A percentile compares a stretch with the other conserved stretches of the same genome.
Evolutionary conservation across 2,113 vertebrate genomes (phyloP).

Genomic region (Paralichthys olivaceus): DNA sequence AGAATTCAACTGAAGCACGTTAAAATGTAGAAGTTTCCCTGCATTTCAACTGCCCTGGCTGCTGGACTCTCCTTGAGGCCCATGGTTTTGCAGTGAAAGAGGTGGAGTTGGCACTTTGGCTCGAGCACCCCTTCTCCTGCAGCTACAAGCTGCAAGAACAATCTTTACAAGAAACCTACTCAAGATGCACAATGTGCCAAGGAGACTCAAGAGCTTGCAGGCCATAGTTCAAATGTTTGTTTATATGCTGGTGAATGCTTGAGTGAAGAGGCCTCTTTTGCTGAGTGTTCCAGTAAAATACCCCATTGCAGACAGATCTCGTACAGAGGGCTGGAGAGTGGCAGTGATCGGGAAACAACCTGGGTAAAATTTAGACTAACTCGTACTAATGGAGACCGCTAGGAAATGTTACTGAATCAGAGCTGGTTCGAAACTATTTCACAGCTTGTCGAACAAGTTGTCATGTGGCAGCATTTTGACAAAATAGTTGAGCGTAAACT

Average conservation of each 20-base stretch:
- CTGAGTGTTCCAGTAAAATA: slow-evolving; percentile 33
- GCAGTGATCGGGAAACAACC: slow-evolving; percentile 14
- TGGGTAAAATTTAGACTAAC: no score
- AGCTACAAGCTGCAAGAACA: slow-evolving; percentile 20
- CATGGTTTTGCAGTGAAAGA: neutral
- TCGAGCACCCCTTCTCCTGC: slow-evolving; percentile 7
- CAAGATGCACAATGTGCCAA: slow-evolving; percentile 4
- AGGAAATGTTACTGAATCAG: no score
- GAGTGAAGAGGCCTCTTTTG: slow-evolving; percentile 14
- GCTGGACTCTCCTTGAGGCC: neutral
- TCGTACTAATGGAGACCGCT: no score
- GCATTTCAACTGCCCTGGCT: neutral
- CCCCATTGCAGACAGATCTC: slow-evolving; percentile 29
- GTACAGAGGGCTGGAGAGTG: slow-evolving; percentile 29
- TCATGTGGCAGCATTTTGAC: neutral
- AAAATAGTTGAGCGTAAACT: neutral
- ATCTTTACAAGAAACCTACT: slow-evolving; percentile 36
- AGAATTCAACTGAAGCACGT: neutral
- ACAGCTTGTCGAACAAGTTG: no score
- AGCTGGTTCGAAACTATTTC: neutral
- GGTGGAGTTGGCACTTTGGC: slow-evolving; percentile 3
- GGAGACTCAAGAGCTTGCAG: slow-evolving; percentile 26
- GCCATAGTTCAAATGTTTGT: slow-evolving; percentile 37
- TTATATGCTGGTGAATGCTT: slow-evolving; percentile 32
- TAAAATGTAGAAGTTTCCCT: neutral